Evolutionary conservation across 2,888 invertebrate genomes (phyloP), one percentile per base, ranked within the genome.

Genomic region (Rutpela maculata): DNA sequence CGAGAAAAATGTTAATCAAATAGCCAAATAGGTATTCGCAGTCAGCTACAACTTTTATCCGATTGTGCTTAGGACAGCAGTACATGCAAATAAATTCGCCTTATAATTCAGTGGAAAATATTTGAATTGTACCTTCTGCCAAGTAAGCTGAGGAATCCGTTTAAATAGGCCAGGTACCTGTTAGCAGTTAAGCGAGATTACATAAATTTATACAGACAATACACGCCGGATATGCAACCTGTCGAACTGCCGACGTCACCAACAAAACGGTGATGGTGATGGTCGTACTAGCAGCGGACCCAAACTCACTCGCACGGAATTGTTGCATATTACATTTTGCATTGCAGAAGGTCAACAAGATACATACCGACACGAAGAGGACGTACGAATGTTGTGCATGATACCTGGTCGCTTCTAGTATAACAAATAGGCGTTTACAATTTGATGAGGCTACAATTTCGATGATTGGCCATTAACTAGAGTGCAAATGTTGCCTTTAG

Each of bases 161-260:
- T 65, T 35, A 65, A 65, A 65, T 65, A 17, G 65, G 65, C 31
- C 65, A 17, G 11, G 65, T 65, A 65, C 65, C 65, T 65, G 65
- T 65, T 65, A 65, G 38, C n/a, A 26, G 65, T 38, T 65, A 31
- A 18, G 17, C 38, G 9, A 38, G 17, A 65, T 65, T 65, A 65
- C 65, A 57, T 18, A 18, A 65, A n/a, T 65, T 65, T 17, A 65
- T 65, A 38, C 65, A 65, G 38, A 65, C 65, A 65, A 65, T 65
- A 65, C 65, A n/a, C 38, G 65, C 38, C 65, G 19, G 38, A 65
- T 65, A 65, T 65, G 65, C 65, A 65, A 65, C 65, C n/a, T 38
- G 65, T 65, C 38, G 65, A 65, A 65, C 65, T n/a, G 65, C 38
- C 65, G 65, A 65, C 65, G 65, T 65, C 65, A n/a, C n/a, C n/a